Conservation (phyloP, 2,113 vertebrate genomes). For the Nycticryphes semicollaris region DNA sequence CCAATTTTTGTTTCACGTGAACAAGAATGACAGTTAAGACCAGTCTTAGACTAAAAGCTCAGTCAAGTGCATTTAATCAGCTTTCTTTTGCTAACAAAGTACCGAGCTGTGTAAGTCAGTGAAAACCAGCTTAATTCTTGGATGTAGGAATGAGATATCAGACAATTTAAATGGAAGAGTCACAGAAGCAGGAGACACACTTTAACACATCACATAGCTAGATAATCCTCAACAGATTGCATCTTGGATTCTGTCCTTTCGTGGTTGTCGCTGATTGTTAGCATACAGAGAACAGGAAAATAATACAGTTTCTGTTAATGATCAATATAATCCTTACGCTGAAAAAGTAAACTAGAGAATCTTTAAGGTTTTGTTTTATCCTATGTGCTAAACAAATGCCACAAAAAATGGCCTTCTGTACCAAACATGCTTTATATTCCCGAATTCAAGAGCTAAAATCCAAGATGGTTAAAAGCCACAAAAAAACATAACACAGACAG, state of each 20-base stretch:
- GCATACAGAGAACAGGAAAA: background rate
- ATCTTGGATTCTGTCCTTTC: background rate
- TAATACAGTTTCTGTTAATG: background rate
- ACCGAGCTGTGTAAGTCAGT: background rate
- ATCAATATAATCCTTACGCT: background rate
- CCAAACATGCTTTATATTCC: background rate
- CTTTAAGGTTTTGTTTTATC: background rate
- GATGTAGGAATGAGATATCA: background rate
- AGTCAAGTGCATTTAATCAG: background rate
- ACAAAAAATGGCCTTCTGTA: background rate
- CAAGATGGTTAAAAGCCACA: background rate
- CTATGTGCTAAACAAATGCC: background rate
- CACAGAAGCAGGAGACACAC: background rate
- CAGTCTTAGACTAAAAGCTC: background rate
- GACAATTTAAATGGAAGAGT: background rate
- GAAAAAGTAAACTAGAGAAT: background rate
- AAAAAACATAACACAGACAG: accelerated
- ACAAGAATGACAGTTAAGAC: background rate
- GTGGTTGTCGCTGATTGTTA: background rate
- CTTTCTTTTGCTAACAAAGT: background rate
- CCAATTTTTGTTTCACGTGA: background rate
- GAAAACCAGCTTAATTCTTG: background rate
- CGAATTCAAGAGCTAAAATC: background rate
- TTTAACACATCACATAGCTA: background rate
- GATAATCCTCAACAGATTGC: background rate